Percentiles rank a stretch among this genome's conserved stretches.
These are phyloP conservation scores for Shargacucullia verbasci DNA, from an alignment of 2,888 invertebrate species.

Conservation along the genomic window DNA sequence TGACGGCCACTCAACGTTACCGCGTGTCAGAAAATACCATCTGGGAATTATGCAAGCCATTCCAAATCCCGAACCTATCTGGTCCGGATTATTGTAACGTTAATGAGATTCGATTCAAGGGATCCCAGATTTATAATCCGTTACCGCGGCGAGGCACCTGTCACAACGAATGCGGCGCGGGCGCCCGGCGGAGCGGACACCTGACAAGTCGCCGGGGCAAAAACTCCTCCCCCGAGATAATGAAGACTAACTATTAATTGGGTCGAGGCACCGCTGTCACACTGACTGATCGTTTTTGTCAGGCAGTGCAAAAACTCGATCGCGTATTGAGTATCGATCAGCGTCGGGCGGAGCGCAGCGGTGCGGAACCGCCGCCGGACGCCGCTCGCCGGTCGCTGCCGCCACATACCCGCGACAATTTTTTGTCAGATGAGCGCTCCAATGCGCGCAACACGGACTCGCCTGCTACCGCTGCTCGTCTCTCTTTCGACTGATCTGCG, in stretches of 20 bases:
- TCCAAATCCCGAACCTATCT: neutral
- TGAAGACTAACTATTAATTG: slow-evolving; percentile 58
- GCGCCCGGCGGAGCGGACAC: slow-evolving; percentile 10
- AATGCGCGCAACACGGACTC: neutral
- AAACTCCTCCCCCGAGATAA: slow-evolving; percentile 38
- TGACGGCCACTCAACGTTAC: neutral
- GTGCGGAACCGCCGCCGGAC: slow-evolving; percentile 15
- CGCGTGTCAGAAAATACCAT: slow-evolving; percentile 2
- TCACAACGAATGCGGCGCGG: slow-evolving; percentile 1
- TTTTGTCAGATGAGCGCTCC: slow-evolving; percentile 16
- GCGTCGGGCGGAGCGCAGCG: slow-evolving; percentile 12
- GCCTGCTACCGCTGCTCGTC: neutral
- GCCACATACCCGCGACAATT: slow-evolving; percentile 10
- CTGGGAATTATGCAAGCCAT: slow-evolving; percentile 3
- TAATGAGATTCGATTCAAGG: slow-evolving; percentile 15
- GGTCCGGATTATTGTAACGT: neutral
- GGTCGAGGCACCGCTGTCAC: slow-evolving; percentile 42
- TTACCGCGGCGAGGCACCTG: neutral
- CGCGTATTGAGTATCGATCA: slow-evolving; percentile 37
- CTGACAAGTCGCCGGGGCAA: slow-evolving; percentile 28
- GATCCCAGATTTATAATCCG: slow-evolving; percentile 23
- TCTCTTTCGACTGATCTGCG: neutral
- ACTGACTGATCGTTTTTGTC: slow-evolving; percentile 38
- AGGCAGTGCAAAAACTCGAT: slow-evolving; percentile 43
- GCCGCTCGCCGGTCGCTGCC: neutral